phyloP scores from a whole-genome alignment of 2,797 vertebrate genomes.

The Ceryle rudis region DNA sequence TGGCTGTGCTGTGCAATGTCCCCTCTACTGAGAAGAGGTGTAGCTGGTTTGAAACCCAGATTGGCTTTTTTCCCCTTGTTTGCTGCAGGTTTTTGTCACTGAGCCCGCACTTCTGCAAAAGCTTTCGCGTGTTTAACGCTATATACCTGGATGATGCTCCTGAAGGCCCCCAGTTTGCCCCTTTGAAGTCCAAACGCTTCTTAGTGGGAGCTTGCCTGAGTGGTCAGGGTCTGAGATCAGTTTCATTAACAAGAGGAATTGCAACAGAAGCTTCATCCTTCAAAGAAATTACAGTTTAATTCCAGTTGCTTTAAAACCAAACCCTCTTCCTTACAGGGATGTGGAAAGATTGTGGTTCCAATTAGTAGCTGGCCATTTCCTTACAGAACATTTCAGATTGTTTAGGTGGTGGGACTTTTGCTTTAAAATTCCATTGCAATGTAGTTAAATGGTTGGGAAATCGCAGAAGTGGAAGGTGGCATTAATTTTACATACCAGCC shows the following conservation, averaged over 20 bases:
- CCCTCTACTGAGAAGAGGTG: background rate
- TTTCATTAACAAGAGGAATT: background rate
- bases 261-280: background rate
- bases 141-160: background rate
- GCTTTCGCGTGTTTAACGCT: accelerated
- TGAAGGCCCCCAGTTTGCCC: background rate
- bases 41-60: background rate
- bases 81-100: background rate
- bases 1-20: accelerated
- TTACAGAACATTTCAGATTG: constrained; percentile 64
- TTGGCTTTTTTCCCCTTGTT: accelerated
- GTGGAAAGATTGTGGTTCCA: constrained; percentile 66
- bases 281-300: constrained; percentile 6
- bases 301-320: constrained; percentile 4
- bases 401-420: constrained; percentile 66
- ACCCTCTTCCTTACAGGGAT: background rate
- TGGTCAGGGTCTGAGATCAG: background rate
- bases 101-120: background rate
- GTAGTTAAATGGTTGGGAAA: background rate
- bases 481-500: constrained; percentile 18
- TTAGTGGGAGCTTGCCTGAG: background rate
- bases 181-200: background rate
- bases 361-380: constrained; percentile 72
- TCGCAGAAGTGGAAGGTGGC: background rate
- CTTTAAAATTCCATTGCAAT: background rate